Base-by-base conservation (phyloP, 2,888 invertebrate species). In the Caenorhabditis sinica region DNA sequence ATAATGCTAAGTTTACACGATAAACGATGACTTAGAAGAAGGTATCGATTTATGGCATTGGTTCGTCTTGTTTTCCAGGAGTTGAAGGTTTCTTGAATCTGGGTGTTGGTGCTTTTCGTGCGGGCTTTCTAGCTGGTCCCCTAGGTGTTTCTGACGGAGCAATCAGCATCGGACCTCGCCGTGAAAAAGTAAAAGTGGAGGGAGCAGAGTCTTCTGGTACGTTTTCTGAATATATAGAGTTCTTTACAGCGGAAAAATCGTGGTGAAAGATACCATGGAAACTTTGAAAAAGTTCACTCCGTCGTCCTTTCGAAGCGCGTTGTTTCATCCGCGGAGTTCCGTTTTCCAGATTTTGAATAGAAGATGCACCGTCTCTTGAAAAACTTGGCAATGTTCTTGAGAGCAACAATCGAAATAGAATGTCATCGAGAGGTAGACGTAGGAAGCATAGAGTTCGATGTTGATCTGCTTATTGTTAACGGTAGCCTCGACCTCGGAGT, bases 361-460 rank as follows among this genome's bases (percentile, higher is more conserved):
- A n/a, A n/a, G n/a, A n/a, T n/a, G n/a, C n/a, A n/a, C n/a, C n/a
- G n/a, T n/a, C n/a, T n/a, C n/a, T n/a, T n/a, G n/a, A n/a, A n/a
- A n/a, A n/a, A n/a, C n/a, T n/a, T n/a, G n/a, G n/a, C n/a, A n/a
- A n/a, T n/a, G n/a, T n/a, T n/a, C n/a, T n/a, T n/a, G n/a, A n/a
- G n/a, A n/a, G n/a, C n/a, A n/a, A n/a, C n/a, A n/a, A n/a, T n/a
- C n/a, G n/a, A n/a, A n/a, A n/a, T n/a, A n/a, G n/a, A n/a, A n/a
- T n/a, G n/a, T n/a, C n/a, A n/a, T n/a, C n/a, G n/a, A n/a, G n/a
- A n/a, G n/a, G n/a, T n/a, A 96, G 73, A 95, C 95, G 92, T 96
- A 95, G 91, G 95, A 95, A 9, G 96, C 95, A 89, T 95, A 95
- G 17, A 96, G 93, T 93, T 96, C 96, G 94, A 95, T 93, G 93